Conservation (phyloP, 1,140 invertebrate species). For the Drosophila tsacasi region DNA sequence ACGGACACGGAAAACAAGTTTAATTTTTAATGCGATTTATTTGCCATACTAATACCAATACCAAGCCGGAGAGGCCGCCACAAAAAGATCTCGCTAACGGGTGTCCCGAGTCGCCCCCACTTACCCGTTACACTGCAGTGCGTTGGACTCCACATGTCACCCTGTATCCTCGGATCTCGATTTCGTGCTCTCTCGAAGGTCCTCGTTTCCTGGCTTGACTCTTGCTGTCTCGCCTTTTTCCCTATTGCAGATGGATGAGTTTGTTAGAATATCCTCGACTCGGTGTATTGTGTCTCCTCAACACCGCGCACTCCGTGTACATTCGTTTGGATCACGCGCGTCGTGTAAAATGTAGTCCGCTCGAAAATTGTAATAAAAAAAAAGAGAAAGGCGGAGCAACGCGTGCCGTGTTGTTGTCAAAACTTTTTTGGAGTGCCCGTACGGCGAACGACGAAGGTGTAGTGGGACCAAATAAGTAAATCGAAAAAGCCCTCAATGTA, state of each 20-base stretch:
- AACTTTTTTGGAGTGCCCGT: not conserved
- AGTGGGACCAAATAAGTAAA: too few relatives aligned
- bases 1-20: conserved; percentile 55
- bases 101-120: conserved; percentile 47
- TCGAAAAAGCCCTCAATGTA: too few relatives aligned
- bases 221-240: not conserved
- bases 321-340: conserved; percentile 28
- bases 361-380: conserved; percentile 39
- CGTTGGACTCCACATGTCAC: conserved; percentile 77
- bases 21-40: conserved; percentile 65
- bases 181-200: conserved; percentile 13
- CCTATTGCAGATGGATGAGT: not conserved
- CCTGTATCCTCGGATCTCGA: conserved; percentile 32
- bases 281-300: not conserved
- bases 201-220: conserved; percentile 8
- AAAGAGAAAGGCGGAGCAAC: conserved; percentile 39
- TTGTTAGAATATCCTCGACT: conserved; percentile 1
- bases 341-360: conserved; percentile 16
- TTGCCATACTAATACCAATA: conserved; percentile 29
- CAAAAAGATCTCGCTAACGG: conserved; percentile 33
- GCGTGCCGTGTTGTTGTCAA: conserved; percentile 2
- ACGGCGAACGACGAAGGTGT: too few relatives aligned
- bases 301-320: conserved; percentile 8
- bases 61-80: conserved; percentile 3
- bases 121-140: conserved; percentile 79